Evolutionary conservation across 2,797 vertebrate species (phyloP), one percentile per base, ranked within the genome.

Genomic region (Poecilia velifera): DNA sequence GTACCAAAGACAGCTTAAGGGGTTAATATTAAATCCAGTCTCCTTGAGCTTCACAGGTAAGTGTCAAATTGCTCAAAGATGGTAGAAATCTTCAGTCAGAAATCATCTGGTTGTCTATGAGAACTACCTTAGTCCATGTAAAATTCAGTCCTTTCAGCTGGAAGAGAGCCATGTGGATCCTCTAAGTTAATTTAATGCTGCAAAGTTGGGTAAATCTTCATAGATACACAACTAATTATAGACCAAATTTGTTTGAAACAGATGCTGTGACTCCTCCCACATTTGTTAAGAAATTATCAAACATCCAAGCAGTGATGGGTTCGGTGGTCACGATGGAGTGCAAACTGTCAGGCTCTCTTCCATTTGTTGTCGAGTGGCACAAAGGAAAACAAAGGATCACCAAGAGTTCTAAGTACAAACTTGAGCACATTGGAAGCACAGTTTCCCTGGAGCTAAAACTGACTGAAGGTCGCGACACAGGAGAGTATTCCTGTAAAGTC

Each of bases 201-300:
- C 80, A 96, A 96, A 84, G 95, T 97, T 79, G 96, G 98, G 97
- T 1, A 75, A 22, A 18, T 75, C 36, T 39, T 22, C 1, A 53
- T 13, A 36, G 25, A 12, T 25, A 55, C 31, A 34, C 6, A 74
- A 45, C 36, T 87, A 81, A 87, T 78, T 9, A 34, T 78, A 55
- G 83, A 78, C 73, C 57, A 4, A 55, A 85, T 12, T 91, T 76
- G 45, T 87, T 84, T 81, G 43, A 79, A 89, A 88, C 96, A 99
- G 98, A 98, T 93, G 95, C 97, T 93, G 86, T 95, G 73, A 96
- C 97, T 92, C 96, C 97, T 87, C 97, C 98, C 45, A 94, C 93
- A 3, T 99, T 99, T 94, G 96, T 93, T 72, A 97, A 95, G 94
- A 97, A 96, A 84, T 89, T 99, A 89, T 93, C 87, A 72, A 97